Conservation (phyloP, 2,797 vertebrate genomes). For the Australoheros facetus region DNA sequence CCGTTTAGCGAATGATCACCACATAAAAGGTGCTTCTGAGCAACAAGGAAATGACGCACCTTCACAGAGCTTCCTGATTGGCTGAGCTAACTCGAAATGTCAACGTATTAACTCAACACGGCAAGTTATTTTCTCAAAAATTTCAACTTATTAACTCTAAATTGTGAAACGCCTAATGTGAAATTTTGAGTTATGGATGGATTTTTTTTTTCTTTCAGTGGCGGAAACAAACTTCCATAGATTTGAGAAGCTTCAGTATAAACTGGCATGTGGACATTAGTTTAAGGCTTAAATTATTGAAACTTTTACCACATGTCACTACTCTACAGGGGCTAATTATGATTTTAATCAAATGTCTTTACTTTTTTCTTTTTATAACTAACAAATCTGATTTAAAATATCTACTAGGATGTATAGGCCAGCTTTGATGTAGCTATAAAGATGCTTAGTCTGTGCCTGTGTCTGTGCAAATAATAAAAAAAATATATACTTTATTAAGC, state of each 20-base stretch:
- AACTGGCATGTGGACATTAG: not conserved
- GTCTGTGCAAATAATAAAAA: not conserved
- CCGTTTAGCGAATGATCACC: too few relatives aligned
- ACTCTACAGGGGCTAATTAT: not conserved
- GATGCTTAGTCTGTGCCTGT: not conserved
- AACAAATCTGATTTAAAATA: not conserved
- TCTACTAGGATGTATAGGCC: not conserved
- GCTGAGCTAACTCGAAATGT: too few relatives aligned
- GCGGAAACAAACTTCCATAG: too few relatives aligned
- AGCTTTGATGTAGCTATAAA: not conserved
- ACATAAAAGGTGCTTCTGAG: too few relatives aligned
- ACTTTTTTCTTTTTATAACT: not conserved
- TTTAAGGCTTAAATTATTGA: not conserved
- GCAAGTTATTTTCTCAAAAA: too few relatives aligned
- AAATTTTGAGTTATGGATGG: too few relatives aligned
- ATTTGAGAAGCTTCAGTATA: not conserved
- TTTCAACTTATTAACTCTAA: too few relatives aligned
- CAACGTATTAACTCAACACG: rapidly evolving
- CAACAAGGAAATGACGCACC: too few relatives aligned
- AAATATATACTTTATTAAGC: not conserved
- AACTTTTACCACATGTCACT: not conserved
- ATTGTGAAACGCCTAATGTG: too few relatives aligned
- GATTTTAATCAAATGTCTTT: not conserved
- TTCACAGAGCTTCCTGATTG: too few relatives aligned
- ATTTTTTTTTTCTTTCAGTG: too few relatives aligned